Evolutionary conservation across 2,888 invertebrate species (phyloP), one percentile per base, ranked within the genome.

Genomic region (Tuta absoluta): DNA sequence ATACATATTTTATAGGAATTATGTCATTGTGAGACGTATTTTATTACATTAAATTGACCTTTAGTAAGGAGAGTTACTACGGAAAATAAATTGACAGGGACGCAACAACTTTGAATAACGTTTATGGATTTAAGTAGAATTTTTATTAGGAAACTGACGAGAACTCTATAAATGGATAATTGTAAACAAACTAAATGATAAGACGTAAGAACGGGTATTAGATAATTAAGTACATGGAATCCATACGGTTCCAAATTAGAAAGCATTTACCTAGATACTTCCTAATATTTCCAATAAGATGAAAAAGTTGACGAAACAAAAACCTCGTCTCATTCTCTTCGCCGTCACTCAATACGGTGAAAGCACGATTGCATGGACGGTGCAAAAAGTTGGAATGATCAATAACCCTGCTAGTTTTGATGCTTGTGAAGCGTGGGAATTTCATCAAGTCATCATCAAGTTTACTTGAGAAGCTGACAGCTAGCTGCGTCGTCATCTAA

Each of bases 301-400:
- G 2, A 59, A 59, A 41, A 41, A 12, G 11, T 37, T 38, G 41
- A 38, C 17, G 41, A 59, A 19, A 59, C 17, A 37, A 57, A n/a
- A 17, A 56, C 56, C 19, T 24, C 56, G 24, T 33, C 28, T 56
- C 33, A 33, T 53, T 53, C 51, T 23, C 51, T 53, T n/a, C 17
- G 56, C 33, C n/a, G 56, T 56, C 56, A 56, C 56, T 56, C 56
- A 60, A 45, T 60, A 60, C 24, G 60, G 64, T 61, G 64, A 65
- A 64, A 63, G 49, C 41, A 41, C 24, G 60, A 60, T 60, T 45
- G 48, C 60, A 48, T 48, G 45, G 45, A 38, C 60, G 24, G 24
- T 60, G 48, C 48, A 60, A 60, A 60, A 48, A 24, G 45, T 48
- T 59, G 60, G 49, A 38, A 48, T 61, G 38, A 65, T 51, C 60